phyloP scores from a whole-genome alignment of 2,797 vertebrate species.

The Menidia menidia region DNA sequence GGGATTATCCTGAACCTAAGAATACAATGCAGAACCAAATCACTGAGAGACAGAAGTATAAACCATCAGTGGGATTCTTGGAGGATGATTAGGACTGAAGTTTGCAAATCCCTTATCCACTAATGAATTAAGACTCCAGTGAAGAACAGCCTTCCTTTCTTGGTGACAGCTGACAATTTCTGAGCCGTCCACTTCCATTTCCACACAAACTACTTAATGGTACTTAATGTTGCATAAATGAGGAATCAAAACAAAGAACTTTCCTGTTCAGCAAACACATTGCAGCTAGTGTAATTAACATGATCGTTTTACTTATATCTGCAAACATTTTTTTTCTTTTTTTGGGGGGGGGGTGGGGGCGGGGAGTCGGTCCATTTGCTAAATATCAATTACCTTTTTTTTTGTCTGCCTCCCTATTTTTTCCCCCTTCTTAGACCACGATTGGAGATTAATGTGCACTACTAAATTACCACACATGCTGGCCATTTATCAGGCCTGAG shows the following conservation, averaged over 20 bases:
- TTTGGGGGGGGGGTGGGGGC: background rate
- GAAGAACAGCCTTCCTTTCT: conserved; percentile 57
- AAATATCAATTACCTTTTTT: conserved; percentile 80
- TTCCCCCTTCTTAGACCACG: conserved; percentile 69
- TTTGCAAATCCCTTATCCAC: conserved; percentile 74
- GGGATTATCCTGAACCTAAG: conserved; percentile 70
- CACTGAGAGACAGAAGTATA: conserved; percentile 66
- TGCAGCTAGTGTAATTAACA: conserved; percentile 72
- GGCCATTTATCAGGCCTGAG: conserved; percentile 81
- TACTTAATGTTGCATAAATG: conserved; percentile 55
- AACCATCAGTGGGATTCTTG: conserved; percentile 65
- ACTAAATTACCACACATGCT: conserved; percentile 82
- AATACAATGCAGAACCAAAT: conserved; percentile 70
- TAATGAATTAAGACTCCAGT: conserved; percentile 78
- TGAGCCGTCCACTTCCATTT: conserved; percentile 50
- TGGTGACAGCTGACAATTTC: conserved; percentile 68
- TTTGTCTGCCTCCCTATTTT: conserved; percentile 58
- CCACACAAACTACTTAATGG: conserved; percentile 61
- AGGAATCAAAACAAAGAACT: conserved; percentile 69
- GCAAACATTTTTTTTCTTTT: conserved; percentile 53
- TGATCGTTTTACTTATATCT: conserved; percentile 65
- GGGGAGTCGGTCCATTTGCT: conserved; percentile 62
- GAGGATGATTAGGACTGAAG: conserved; percentile 69
- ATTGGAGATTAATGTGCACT: conserved; percentile 81
- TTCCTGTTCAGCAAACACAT: conserved; percentile 48